Base-by-base conservation (phyloP, 1,140 invertebrate species). In the Bombus waltoni region DNA sequence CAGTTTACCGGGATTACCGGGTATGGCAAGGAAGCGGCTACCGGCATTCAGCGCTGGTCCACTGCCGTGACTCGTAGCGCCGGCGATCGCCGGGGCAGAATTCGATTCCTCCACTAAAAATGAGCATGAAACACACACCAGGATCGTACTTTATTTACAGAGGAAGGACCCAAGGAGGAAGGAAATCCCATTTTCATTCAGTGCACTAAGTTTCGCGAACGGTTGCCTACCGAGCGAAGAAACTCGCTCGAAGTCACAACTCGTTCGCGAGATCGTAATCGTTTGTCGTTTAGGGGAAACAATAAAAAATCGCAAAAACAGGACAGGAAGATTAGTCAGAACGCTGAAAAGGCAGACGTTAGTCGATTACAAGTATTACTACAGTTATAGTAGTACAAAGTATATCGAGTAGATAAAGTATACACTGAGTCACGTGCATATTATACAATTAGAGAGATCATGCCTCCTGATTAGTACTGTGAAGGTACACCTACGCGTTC, bases 11-110 rank as follows among this genome's bases (percentile, higher is more conserved):
- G 92, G 90, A 89, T 93, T 94, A 93, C 96, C 96, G 92, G 97
- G 97, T 94, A 97, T 96, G 93, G 96, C 96, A 95, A 97, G 96
- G 95, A 97, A 97, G 94, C 97, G 97, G 95, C 96, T 96, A 93
- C 96, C 96, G 94, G 96, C 94, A 92, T 95, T 95, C 88, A 94
- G 92, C 91, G 92, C 92, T 93, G 93, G 90, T 89, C 92, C 93
- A 89, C 92, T 93, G 87, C 91, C 93, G 90, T 92, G 93, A 93
- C 90, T 90, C 88, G 92, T 90, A 68, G 93, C 90, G 85, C 93
- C 92, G 90, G 92, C 92, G 87, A 95, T 93, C 81, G 92, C 93
- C 92, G 95, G 94, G 85, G 96, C 94, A 88, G 94, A 95, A 91
- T 95, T 94, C 73, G 95, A 95, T 93, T 96, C 96, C 91, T 96